phyloP scores from a whole-genome alignment of 2,113 vertebrate species.

The Psilopsiagon aurifrons region DNA sequence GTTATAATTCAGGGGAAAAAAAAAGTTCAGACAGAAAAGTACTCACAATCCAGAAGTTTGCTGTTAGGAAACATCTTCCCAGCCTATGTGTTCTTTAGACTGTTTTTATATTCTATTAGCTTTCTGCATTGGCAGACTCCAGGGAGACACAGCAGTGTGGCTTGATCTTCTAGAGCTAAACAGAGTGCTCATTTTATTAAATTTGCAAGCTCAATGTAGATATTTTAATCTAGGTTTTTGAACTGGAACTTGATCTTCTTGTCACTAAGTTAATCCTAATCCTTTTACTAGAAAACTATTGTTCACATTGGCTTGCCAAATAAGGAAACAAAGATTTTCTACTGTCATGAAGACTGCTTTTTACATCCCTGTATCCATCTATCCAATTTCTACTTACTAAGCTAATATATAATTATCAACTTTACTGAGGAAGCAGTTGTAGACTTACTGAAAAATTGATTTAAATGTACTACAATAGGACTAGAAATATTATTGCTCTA shows the following conservation, averaged over 20 bases:
- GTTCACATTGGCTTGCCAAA: background rate
- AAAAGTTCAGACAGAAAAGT: background rate
- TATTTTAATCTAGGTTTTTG: background rate
- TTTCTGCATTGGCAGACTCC: background rate
- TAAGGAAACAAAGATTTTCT: background rate
- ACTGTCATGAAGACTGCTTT: background rate
- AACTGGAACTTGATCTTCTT: background rate
- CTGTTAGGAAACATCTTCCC: background rate
- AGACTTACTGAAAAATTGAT: background rate
- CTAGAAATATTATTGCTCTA: background rate
- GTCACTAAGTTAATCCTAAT: background rate
- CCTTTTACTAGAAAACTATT: background rate
- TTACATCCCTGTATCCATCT: background rate
- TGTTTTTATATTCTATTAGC: background rate
- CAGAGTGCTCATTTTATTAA: background rate
- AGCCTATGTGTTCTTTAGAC: background rate
- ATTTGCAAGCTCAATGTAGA: background rate
- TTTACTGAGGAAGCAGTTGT: background rate
- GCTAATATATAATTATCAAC: background rate
- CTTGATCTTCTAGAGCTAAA: background rate
- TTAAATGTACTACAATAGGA: background rate
- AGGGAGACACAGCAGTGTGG: background rate
- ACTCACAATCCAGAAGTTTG: background rate
- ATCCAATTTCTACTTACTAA: background rate
- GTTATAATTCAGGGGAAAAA: background rate